These are phyloP conservation scores for Listrodromus nycthemerus DNA, from an alignment of 2,888 invertebrate genomes.

Conservation along the genomic window DNA sequence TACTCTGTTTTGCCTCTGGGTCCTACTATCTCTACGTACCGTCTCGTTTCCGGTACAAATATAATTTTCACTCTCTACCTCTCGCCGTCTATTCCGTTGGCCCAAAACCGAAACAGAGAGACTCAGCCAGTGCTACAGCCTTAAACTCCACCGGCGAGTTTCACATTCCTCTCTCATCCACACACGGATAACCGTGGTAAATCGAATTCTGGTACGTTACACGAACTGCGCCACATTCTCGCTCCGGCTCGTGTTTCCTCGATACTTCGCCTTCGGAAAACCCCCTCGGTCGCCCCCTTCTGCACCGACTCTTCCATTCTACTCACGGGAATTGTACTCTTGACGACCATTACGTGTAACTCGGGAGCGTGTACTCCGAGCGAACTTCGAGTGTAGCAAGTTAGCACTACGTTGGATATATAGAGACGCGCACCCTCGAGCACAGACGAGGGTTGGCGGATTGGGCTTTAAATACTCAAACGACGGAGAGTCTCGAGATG, in stretches of 20 bases:
- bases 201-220: conserved; percentile 53
- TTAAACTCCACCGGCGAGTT: conserved; percentile 51
- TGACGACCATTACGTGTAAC: conserved; percentile 28
- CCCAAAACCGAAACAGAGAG: conserved; percentile 20
- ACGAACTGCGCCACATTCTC: conserved; percentile 9
- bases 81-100: background rate
- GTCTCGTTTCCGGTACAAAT: conserved; percentile 55
- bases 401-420: conserved; percentile 6
- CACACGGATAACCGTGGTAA: conserved; percentile 43
- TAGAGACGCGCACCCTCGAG: background rate
- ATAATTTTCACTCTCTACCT: conserved; percentile 46
- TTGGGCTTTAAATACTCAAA: conserved; percentile 16
- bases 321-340: conserved; percentile 33
- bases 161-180: conserved; percentile 14
- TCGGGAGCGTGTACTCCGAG: conserved; percentile 18
- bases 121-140: conserved; percentile 5
- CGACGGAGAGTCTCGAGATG: conserved; percentile 8
- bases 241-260: background rate
- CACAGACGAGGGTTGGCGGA: background rate
- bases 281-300: background rate
- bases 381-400: conserved; percentile 32
- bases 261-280: conserved; percentile 1
- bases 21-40: conserved; percentile 4
- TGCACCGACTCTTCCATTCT: conserved; percentile 1
- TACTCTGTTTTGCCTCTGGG: conserved; percentile 28